Conservation (phyloP, 2,888 invertebrate species). For the Tuta absoluta region DNA sequence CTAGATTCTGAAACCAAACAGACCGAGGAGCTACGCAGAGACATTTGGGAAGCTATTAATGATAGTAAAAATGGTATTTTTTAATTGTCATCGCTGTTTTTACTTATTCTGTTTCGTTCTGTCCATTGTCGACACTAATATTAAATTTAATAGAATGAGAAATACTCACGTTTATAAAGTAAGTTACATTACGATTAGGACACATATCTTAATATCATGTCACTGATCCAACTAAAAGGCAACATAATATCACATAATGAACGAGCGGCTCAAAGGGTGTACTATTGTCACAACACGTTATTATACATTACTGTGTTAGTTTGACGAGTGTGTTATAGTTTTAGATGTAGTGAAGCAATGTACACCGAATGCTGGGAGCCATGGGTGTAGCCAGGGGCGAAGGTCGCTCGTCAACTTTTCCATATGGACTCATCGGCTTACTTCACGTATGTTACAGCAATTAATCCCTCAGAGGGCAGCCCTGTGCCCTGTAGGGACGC, state of each 20-base stretch:
- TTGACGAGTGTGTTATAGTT: neutral
- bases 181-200: no score
- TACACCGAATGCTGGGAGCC: neutral
- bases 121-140: no score
- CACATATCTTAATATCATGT: no score
- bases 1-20: no score
- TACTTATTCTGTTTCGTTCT: no score
- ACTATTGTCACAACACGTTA: neutral
- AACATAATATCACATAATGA: neutral
- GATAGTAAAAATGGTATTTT: no score
- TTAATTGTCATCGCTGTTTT: no score
- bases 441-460: slow-evolving; percentile 44
- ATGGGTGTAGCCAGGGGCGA: neutral
- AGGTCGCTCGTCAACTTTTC: slow-evolving; percentile 49
- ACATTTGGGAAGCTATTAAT: no score
- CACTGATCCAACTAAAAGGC: no score
- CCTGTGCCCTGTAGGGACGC: slow-evolving; percentile 4
- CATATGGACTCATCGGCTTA: slow-evolving; percentile 50
- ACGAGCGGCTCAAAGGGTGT: neutral
- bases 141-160: no score
- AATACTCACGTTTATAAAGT: no score
- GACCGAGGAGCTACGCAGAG: no score
- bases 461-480: slow-evolving; percentile 37
- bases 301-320: neutral
- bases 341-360: neutral